Evolutionary conservation across 2,113 vertebrate species (phyloP), one percentile per base, ranked within the genome.

Genomic region (Pelodiscus sinensis): DNA sequence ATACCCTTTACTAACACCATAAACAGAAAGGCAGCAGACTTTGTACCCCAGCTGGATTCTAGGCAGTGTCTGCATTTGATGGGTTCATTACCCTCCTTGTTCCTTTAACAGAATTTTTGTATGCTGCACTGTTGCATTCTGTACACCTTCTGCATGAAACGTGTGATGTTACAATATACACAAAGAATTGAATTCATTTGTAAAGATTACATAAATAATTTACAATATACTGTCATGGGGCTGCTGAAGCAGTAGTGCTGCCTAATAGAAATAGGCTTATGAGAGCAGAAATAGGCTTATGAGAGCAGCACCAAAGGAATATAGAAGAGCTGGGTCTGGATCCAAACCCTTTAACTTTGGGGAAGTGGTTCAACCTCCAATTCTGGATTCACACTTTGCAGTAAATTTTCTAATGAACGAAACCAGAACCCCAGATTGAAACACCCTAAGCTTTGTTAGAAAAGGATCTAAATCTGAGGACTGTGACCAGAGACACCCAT

Each of bases 131-230:
- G 93, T 94, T 81, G 94, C 92, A 92, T 89, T 96, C 94, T 95
- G 92, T 94, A 96, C 94, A 92, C 82, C 52, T 81, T 3, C 6
- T 97, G 96, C 96, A 97, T 96, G 96, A 95, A 92, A 92, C 92
- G 81, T 91, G 95, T 96, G 79, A 83, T 93, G 92, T 96, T 94
- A 91, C 18, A 92, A 92, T 85, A 91, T 92, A 90, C 94, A 93
- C 78, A 87, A 96, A 92, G 92, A 86, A 94, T 92, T 73, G 84
- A 81, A 91, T 82, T 92, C 60, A 85, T 38, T 83, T 96, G 92
- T 94, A 86, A 91, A 95, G 86, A 80, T 82, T 94, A 85, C 82
- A 85, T 91, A 95, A 93, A 93, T 91, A 87, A 92, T 90, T 93
- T 95, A 77, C 92, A 91, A 13, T 31, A 84, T 95, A 84, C 18